Evolutionary conservation across 1,140 invertebrate genomes (phyloP).

Genomic region (Calliphora vicina): DNA sequence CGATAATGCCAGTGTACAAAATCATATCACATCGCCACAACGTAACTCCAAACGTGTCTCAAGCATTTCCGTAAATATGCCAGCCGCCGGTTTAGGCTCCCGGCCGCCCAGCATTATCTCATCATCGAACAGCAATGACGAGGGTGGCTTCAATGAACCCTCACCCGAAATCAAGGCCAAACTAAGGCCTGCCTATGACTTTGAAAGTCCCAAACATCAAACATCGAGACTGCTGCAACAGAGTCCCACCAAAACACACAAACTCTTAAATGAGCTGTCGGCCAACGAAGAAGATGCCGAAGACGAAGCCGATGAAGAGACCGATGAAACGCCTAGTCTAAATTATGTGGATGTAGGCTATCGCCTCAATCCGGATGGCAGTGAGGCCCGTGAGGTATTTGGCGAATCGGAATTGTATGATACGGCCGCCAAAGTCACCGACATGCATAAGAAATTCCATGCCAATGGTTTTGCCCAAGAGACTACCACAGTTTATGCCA

Average conservation of each 20-base stretch:
- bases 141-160: constrained; percentile 73
- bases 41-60: constrained; percentile 56
- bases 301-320: not conserved
- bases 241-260: not conserved
- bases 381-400: constrained; percentile 56
- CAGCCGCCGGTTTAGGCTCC: constrained; percentile 69
- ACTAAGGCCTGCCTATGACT: constrained; percentile 64
- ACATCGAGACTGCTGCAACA: constrained; percentile 9
- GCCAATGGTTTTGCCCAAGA: constrained; percentile 57
- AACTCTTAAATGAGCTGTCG: too few species aligned
- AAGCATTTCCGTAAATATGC: constrained; percentile 67
- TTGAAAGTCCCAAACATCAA: constrained; percentile 33
- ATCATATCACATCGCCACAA: constrained; percentile 48
- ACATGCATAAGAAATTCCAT: constrained; percentile 59
- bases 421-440: constrained; percentile 53
- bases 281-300: not conserved
- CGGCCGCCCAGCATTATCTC: constrained; percentile 66
- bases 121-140: constrained; percentile 64
- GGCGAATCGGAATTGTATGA: constrained; percentile 59
- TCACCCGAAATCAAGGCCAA: constrained; percentile 71
- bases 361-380: constrained; percentile 62
- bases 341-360: constrained; percentile 62
- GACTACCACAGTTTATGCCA: constrained; percentile 59
- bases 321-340: constrained; percentile 46
- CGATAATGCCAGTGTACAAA: constrained; percentile 34